phyloP scores from a whole-genome alignment of 2,797 vertebrate species.

The Corythornis leucogaster region DNA sequence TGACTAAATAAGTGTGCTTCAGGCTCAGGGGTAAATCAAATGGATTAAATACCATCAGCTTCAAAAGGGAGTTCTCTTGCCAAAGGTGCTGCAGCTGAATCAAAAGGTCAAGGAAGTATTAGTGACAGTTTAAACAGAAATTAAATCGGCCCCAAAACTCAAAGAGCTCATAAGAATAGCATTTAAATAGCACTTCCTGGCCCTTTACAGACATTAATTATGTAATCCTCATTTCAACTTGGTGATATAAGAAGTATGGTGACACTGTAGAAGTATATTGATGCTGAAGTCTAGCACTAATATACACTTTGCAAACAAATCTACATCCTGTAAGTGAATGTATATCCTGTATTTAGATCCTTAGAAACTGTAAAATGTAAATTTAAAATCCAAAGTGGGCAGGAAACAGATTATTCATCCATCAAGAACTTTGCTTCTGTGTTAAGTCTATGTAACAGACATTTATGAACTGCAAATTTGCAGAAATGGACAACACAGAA shows the following conservation, averaged over 20 bases:
- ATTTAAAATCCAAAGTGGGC: not conserved
- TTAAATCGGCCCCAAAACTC: not conserved
- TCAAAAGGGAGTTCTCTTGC: not conserved
- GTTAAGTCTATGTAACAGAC: not conserved
- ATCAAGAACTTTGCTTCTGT: not conserved
- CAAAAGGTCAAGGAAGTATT: conserved; percentile 61
- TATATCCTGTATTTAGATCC: not conserved
- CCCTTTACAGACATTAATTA: conserved; percentile 5
- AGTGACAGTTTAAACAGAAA: conserved; percentile 32
- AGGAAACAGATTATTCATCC: not conserved
- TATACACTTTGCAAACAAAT: not conserved
- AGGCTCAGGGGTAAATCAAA: conserved; percentile 20
- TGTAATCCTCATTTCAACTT: not conserved
- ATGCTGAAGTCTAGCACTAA: not conserved
- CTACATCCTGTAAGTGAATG: not conserved
- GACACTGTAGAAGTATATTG: not conserved
- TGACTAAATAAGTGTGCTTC: conserved; percentile 19
- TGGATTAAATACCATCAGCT: not conserved
- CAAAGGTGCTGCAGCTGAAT: conserved; percentile 32
- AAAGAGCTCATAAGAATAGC: conserved; percentile 14
- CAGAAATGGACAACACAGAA: not conserved
- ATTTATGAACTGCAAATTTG: not conserved
- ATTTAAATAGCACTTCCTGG: conserved; percentile 39
- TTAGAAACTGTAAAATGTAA: not conserved
- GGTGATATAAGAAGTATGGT: not conserved